A percentile compares a stretch with the other conserved stretches of the same genome.
phyloP scores from a whole-genome alignment of 2,113 vertebrate genomes.

The Lamprotornis superbus region DNA sequence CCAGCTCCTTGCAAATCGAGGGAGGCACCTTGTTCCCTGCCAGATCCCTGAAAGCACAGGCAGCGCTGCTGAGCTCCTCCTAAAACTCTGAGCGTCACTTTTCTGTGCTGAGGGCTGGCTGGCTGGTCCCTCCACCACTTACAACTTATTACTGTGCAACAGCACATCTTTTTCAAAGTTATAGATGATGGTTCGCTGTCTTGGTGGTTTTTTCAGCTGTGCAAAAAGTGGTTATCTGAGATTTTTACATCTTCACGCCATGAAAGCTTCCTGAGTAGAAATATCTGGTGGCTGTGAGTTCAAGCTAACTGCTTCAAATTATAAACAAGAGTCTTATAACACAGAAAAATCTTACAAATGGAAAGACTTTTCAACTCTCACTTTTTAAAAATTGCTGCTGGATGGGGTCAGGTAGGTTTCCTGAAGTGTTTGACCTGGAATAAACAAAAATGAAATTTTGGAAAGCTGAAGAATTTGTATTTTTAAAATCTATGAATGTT shows the following conservation, averaged over 20 bases:
- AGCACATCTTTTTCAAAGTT: background rate
- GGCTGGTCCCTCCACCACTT: background rate
- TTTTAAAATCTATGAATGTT: background rate
- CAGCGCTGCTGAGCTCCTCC: background rate
- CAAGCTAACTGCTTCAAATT: background rate
- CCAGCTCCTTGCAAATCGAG: background rate
- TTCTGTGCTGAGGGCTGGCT: background rate
- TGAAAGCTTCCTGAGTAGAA: background rate
- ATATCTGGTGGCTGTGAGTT: background rate
- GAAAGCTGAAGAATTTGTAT: background rate
- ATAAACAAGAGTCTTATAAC: background rate
- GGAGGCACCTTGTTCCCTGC: background rate
- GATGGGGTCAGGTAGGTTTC: background rate
- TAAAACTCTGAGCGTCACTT: rapidly evolving
- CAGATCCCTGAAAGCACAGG: background rate
- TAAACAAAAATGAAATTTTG: background rate
- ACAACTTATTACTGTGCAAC: background rate
- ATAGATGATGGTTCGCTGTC: background rate
- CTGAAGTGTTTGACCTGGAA: background rate
- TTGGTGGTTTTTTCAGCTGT: background rate
- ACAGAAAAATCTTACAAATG: background rate
- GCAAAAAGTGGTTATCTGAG: background rate
- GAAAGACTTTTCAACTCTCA: background rate
- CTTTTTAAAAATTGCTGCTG: background rate
- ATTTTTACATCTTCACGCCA: background rate